Percentiles rank a stretch among this genome's conserved stretches.
Conservation (phyloP, 2,888 invertebrate genomes). For the Plagodis dolabraria region DNA sequence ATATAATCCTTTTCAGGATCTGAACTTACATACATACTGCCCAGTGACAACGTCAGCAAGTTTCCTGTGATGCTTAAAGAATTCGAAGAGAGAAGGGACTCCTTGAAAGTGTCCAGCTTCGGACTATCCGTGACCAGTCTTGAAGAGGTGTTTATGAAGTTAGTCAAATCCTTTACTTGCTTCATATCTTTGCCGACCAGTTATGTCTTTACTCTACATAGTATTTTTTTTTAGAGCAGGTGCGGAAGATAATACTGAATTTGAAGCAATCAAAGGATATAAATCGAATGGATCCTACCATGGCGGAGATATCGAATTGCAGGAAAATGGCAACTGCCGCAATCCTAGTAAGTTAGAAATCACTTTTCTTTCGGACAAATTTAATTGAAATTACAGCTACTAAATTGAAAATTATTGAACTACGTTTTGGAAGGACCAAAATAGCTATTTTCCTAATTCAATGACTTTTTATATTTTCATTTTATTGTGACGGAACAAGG, state of each 20-base stretch:
- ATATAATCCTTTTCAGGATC: conserved; percentile 74
- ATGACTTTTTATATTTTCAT: no score
- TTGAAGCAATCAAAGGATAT: conserved; percentile 42
- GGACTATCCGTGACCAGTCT: conserved; percentile 95
- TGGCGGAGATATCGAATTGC: conserved; percentile 55
- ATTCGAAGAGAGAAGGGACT: conserved; percentile 85
- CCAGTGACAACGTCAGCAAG: conserved; percentile 84
- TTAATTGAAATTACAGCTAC: no score
- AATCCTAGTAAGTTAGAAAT: conserved; percentile 40
- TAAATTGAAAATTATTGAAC: no score
- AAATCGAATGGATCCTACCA: conserved; percentile 30
- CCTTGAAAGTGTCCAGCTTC: conserved; percentile 89
- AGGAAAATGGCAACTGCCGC: conserved; percentile 44
- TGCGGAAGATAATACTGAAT: conserved; percentile 58
- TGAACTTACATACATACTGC: conserved; percentile 90
- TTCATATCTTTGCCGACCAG: no score
- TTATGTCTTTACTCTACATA: background rate
- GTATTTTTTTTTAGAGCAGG: conserved; percentile 56
- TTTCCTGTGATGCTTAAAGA: conserved; percentile 89
- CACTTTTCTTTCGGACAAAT: no score
- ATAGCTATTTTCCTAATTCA: no score
- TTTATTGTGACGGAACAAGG: no score
- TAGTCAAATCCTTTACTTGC: conserved; percentile 40
- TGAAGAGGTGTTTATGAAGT: conserved; percentile 96
- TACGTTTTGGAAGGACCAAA: no score